Percentiles rank a stretch among this genome's conserved stretches.
phyloP scores from a whole-genome alignment of 2,888 invertebrate genomes.

The Endomychus coccineus region DNA sequence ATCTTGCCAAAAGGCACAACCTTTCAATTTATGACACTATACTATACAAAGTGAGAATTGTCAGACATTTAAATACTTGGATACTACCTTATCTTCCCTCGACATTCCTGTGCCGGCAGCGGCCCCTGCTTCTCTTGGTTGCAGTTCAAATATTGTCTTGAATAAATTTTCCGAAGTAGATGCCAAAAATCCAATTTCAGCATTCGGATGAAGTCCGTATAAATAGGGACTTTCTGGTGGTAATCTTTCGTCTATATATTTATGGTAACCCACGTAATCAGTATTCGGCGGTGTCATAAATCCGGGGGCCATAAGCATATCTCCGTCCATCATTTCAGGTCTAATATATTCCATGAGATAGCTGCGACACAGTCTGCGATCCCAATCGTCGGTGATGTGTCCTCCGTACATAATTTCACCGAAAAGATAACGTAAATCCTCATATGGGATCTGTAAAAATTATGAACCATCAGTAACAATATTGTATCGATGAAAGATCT shows the following conservation, averaged over 20 bases:
- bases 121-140: constrained; percentile 74
- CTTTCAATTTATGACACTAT: too few relatives aligned
- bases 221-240: constrained; percentile 84
- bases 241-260: constrained; percentile 77
- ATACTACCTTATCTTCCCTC: constrained; percentile 76
- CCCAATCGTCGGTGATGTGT: constrained; percentile 96
- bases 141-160: constrained; percentile 79
- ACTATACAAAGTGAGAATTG: too few relatives aligned
- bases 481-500: too few relatives aligned
- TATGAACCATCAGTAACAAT: too few relatives aligned
- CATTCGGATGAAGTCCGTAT: constrained; percentile 90
- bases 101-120: constrained; percentile 60
- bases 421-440: constrained; percentile 87
- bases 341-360: constrained; percentile 85
- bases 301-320: constrained; percentile 70
- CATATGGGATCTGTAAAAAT: constrained; percentile 66
- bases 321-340: constrained; percentile 81
- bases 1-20: too few relatives aligned
- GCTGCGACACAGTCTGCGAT: constrained; percentile 76
- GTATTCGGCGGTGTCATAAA: constrained; percentile 83
- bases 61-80: too few relatives aligned
- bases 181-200: constrained; percentile 89
- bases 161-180: constrained; percentile 79
- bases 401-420: constrained; percentile 98
- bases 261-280: constrained; percentile 81